Base-by-base conservation (phyloP, 2,888 invertebrate genomes). In the Ormyrus pomaceus region DNA sequence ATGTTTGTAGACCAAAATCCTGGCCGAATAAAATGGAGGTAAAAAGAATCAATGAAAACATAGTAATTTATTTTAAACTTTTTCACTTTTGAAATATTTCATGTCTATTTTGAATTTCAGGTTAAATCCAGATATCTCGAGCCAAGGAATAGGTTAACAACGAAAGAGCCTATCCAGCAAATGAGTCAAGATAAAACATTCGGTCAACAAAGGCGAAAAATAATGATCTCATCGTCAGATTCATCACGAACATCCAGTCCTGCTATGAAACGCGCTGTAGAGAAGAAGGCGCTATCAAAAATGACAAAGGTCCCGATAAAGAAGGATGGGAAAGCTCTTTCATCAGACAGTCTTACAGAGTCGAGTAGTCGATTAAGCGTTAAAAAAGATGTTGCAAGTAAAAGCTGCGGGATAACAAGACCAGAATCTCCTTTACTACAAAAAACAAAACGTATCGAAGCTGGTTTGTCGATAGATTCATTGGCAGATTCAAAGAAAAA, bases 161-260 rank as follows among this genome's bases (percentile, higher is more conserved):
- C 88, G 6, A 89, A 90, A 82, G 88, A 88, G 50, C 80, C 84
- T 2, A 13, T 79, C 0, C 79, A 84, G 0, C 85, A 84, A 72
- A 76, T 72, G 5, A 84, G 83, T 59, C 87, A 84, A 34, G 89
- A 90, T 8, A 88, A 89, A 62, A 84, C 89, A 13, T 84, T 89
- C 34, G 83, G 89, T 2, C 91, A 91, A 51, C 92, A 92, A 76
- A 86, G 92, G 34, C 88, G 91, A 34, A 91, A 92, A 59, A 92
- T 92, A 82, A 91, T 92, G 87, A 91, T 92, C 13, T 93, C 93
- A 0, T 94, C 93, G 0, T 94, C 93, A 66, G 95, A 95, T 84
- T 95, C 95, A 0, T 95, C 95, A 0, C 92, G 94, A 10, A 95
- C 94, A 81, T 94, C 94, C 2, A 95, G 95, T 85, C 95, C 95